Evolutionary conservation across 2,797 vertebrate species (phyloP), one percentile per base, ranked within the genome.

Genomic region (Allobates femoralis): DNA sequence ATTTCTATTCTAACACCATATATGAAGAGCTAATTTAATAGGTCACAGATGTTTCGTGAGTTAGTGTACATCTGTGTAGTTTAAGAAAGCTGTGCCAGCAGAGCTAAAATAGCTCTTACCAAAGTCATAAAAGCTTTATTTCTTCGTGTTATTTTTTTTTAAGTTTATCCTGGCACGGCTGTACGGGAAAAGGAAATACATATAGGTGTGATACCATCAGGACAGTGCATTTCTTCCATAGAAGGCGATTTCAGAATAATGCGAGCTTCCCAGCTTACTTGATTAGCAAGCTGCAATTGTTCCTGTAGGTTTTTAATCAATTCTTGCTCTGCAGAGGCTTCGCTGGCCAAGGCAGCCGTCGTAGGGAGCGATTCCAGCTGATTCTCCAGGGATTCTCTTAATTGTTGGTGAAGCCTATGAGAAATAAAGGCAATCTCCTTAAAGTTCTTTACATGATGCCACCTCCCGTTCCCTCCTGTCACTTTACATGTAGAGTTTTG

Each of bases 221-320:
- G 30, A 50, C 37, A 21, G 30, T 34, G 41, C 37, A 81, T 79
- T 67, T n/a, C 34, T 19, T 80, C 51, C 23, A 55, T 46, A 30
- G 50, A 12, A 19, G 67, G 85, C 78, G 90, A 88, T 46, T 60
- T 32, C n/a, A 41, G 69, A 84, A 53, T 16, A 23, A 74, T 23
- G 26, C 23, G 6, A 50, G 21, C 16, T 64, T 64, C 75, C 18
- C 80, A 73, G 90, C 93, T 89, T 78, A 99, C 98, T 93, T 96
- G 93, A 87, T 95, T 95, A 75, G 92, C 94, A 88, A 97, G 92
- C 69, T 94, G 94, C 77, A 99, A 89, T 18, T 99, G 97, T 53
- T 98, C 96, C 88, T 96, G 95, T 79, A 99, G 95, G 89, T 96
- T 96, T 92, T 71, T 95, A 86, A 97, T 84, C 79, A 94, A 58